Evolutionary conservation across 2,797 vertebrate genomes (phyloP).

Genomic region (Dryobates pubescens): DNA sequence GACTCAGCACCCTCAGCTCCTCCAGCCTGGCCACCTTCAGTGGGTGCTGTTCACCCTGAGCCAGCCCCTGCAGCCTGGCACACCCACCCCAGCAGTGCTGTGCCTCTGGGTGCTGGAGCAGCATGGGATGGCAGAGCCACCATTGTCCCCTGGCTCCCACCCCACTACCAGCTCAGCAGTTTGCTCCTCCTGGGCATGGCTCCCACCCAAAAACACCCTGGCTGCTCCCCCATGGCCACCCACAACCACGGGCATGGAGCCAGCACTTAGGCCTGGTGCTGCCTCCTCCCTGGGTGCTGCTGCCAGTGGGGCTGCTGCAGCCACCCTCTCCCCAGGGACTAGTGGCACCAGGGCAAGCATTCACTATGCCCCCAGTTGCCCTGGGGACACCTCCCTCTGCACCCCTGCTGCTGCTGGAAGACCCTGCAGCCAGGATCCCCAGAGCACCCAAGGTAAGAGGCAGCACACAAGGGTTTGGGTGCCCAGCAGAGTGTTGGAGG

Average conservation of each 20-base stretch:
- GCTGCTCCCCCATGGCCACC: background rate
- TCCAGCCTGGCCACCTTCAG: rapidly evolving
- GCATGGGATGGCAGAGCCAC: background rate
- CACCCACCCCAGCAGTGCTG: rapidly evolving
- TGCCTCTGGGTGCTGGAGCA: rapidly evolving
- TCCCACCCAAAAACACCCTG: background rate
- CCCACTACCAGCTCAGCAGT: background rate
- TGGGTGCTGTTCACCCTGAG: background rate
- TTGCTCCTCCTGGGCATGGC: background rate
- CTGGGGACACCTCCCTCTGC: background rate
- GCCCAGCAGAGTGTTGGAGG: background rate
- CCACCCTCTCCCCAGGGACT: background rate
- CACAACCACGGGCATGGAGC: background rate
- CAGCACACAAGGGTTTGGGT: background rate
- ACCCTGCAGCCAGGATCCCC: background rate
- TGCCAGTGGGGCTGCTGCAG: background rate
- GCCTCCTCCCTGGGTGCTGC: background rate
- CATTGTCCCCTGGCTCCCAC: background rate
- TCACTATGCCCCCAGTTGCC: background rate
- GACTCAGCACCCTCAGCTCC: background rate
- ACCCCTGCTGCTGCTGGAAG: background rate
- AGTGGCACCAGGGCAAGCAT: rapidly evolving
- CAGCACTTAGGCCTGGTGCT: background rate
- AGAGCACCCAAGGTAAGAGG: background rate
- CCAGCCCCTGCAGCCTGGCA: rapidly evolving